These are phyloP conservation scores for Ariolimax columbianus DNA, from an alignment of 2,888 invertebrate species.

Conservation along the genomic window DNA sequence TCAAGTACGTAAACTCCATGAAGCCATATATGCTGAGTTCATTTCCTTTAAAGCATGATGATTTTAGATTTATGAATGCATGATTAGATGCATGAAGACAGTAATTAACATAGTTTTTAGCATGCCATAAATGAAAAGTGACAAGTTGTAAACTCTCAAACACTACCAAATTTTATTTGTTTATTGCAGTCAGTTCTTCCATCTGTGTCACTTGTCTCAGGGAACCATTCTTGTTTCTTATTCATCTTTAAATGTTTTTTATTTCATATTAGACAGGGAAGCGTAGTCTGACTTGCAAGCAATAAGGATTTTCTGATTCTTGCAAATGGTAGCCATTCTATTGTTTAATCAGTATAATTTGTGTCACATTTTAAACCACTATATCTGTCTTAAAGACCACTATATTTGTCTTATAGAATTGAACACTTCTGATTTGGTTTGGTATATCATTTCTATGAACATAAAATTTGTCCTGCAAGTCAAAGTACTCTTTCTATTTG, in stretches of 20 bases:
- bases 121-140: not conserved
- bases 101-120: not conserved
- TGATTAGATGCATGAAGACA: not conserved
- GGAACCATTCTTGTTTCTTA: slow-evolving; percentile 12
- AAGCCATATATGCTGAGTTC: not conserved
- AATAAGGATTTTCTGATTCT: too few species aligned
- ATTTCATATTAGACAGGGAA: not conserved
- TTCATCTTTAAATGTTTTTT: not conserved
- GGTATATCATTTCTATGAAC: too few species aligned
- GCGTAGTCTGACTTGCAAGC: not conserved
- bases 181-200: not conserved
- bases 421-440: too few species aligned
- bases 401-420: too few species aligned
- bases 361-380: too few species aligned
- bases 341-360: too few species aligned
- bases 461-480: too few species aligned
- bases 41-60: not conserved
- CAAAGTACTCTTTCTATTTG: too few species aligned
- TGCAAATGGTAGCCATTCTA: too few species aligned
- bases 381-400: too few species aligned
- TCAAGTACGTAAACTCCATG: not conserved
- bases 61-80: not conserved
- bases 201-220: slow-evolving; percentile 19
- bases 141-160: not conserved
- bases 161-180: not conserved